Percentiles rank a stretch among this genome's conserved stretches.
Evolutionary conservation across 2,888 invertebrate genomes (phyloP).

Genomic region (Dryococelus australis): DNA sequence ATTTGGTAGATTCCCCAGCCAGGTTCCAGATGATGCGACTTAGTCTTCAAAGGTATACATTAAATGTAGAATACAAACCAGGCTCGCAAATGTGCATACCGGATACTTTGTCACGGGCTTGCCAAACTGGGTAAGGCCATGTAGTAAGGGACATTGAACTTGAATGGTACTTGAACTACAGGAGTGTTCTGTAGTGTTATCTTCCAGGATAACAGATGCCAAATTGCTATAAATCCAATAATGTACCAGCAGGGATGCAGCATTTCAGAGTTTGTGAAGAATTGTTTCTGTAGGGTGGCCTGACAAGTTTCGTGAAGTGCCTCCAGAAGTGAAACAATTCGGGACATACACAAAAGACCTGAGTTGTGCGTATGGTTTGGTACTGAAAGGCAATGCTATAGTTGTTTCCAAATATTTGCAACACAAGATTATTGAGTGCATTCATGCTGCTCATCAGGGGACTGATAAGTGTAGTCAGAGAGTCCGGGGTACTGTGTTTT

Average conservation of each 20-base stretch:
- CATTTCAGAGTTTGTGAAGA: not conserved
- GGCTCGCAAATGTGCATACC: not conserved
- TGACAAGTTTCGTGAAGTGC: not conserved
- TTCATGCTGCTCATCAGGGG: not conserved
- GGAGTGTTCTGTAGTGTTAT: not conserved
- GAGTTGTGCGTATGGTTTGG: not conserved
- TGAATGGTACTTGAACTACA: not conserved
- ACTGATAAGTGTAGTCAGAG: not conserved
- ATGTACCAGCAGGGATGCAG: too few relatives aligned
- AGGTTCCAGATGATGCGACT: not conserved
- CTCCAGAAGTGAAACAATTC: too few relatives aligned
- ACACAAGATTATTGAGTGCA: not conserved
- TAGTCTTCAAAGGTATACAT: not conserved
- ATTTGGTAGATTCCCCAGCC: conserved; percentile 16
- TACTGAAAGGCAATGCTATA: not conserved
- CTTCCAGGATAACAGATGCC: too few relatives aligned
- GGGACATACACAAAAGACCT: not conserved
- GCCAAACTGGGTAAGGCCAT: not conserved
- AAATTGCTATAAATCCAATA: too few relatives aligned
- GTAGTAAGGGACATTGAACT: not conserved
- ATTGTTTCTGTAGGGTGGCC: not conserved
- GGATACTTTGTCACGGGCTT: not conserved
- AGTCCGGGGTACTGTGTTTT: not conserved
- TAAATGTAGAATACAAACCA: not conserved
- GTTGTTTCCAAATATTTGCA: not conserved